phyloP scores from a whole-genome alignment of 1,140 invertebrate genomes.

The Gryllus bimaculatus region DNA sequence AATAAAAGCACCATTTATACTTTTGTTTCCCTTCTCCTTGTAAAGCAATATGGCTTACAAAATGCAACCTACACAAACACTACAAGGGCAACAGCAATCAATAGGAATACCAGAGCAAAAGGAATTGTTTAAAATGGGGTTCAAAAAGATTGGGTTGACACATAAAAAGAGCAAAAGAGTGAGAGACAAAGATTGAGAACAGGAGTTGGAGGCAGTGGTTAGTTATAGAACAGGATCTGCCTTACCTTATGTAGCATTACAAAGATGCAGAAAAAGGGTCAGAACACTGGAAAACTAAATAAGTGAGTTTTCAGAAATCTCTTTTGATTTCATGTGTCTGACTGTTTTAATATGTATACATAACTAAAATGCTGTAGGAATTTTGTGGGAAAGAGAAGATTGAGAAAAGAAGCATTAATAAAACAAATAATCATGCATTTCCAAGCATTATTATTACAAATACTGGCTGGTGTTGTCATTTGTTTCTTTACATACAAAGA shows the following conservation, averaged over 20 bases:
- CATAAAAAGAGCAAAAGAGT: neutral
- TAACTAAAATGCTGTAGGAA: conserved; percentile 20
- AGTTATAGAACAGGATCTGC: conserved; percentile 19
- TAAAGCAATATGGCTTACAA: conserved; percentile 11
- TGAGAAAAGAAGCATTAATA: conserved; percentile 62
- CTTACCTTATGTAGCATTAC: conserved; percentile 21
- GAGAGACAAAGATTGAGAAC: neutral
- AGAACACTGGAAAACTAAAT: conserved; percentile 17
- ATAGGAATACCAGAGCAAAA: conserved; percentile 4
- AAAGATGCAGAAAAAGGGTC: conserved; percentile 17
- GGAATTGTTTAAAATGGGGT: neutral
- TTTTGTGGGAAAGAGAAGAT: conserved; percentile 21
- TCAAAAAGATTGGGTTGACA: neutral
- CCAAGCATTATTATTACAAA: conserved; percentile 79
- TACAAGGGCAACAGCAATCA: conserved; percentile 15
- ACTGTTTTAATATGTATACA: neutral
- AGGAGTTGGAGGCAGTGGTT: conserved; percentile 9
- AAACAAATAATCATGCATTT: conserved; percentile 79
- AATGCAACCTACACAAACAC: conserved; percentile 17
- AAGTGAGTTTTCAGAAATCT: conserved; percentile 11
- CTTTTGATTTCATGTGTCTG: conserved; percentile 6
- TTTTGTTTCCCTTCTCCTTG: conserved; percentile 6
- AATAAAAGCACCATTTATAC: neutral
- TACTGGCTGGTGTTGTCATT: conserved; percentile 47
- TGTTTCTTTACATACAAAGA: conserved; percentile 26